Evolutionary conservation across 1,140 invertebrate species (phyloP), one percentile per base, ranked within the genome.

Genomic region (Hycleus cichorii): DNA sequence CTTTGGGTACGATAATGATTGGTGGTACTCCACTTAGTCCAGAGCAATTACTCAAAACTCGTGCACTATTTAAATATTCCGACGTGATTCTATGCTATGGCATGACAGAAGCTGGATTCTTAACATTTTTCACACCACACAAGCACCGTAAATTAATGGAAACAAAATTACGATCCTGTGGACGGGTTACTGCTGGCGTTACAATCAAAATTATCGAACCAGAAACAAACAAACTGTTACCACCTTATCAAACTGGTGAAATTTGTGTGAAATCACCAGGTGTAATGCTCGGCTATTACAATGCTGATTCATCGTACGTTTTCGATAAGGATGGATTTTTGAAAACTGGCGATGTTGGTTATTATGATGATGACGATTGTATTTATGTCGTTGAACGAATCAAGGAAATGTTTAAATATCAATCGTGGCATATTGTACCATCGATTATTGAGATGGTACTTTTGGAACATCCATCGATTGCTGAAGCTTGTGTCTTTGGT

Each of bases 401-500:
- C 4, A 91, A 92, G 62, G 89, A 92, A 66, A 78, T 91, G 7
- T 91, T 92, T 53, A 92, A 91, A 77, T 87, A 84, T 32, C 27
- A 39, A 18, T 11, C 40, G 32, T 58, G 57, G 53, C 56, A 67
- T 48, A 61, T 67, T 18, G 57, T 63, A 40, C 91, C 91, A 6
- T 85, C 88, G 2, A 87, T 91, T 73, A 74, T 93, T 38, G 91
- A 94, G 74, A 83, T 81, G 60, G 73, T 93, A 7, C 78, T 94
- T 3, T 75, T 86, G 48, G 78, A 83, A 50, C 77, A 86, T 58
- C 81, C 84, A 0, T 82, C 80, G 49, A 81, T 94, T 3, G 78
- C 78, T 24, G 88, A 91, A 56, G 83, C 76, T 4, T 85, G 82
- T 25, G 88, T 92, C 0, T 78, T 90, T 62, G 88, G 89, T 1